A percentile compares a stretch with the other conserved stretches of the same genome.
Conservation (phyloP, 2,888 invertebrate genomes). For the Acanthosepion pharaonis region DNA sequence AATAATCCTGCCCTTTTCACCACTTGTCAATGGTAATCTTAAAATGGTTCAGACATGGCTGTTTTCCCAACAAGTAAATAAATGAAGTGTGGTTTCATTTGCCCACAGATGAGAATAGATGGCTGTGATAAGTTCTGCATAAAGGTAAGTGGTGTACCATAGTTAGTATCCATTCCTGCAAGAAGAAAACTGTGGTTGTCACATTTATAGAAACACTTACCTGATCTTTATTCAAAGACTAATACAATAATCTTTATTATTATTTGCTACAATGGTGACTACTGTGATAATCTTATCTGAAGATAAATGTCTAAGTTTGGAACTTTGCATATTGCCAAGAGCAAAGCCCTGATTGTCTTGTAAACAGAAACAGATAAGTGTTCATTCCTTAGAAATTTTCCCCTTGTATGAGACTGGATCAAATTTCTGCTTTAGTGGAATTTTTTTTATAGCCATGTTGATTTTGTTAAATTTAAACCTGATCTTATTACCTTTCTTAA, state of each 20-base stretch:
- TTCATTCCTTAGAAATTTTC: background rate
- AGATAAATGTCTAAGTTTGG: background rate
- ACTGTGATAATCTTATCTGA: background rate
- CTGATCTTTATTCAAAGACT: background rate
- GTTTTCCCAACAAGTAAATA: background rate
- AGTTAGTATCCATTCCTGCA: background rate
- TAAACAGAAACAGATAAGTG: background rate
- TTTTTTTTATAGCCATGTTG: background rate
- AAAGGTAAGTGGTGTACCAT: background rate
- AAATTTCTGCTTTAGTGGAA: background rate
- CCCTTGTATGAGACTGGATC: background rate
- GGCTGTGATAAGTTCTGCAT: conserved; percentile 33
- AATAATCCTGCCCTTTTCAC: conserved; percentile 18
- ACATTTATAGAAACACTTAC: background rate
- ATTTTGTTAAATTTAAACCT: background rate
- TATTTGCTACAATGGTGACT: background rate
- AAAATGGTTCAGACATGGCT: conserved; percentile 1
- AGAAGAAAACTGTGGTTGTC: background rate
- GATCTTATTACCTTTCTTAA: background rate
- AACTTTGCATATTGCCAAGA: background rate
- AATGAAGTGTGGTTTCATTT: background rate
- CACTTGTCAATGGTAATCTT: background rate
- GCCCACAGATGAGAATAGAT: background rate
- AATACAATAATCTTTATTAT: background rate
- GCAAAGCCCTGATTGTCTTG: background rate